Base-by-base conservation (phyloP, 2,797 vertebrate species). In the Syngnathus rostellatus region DNA sequence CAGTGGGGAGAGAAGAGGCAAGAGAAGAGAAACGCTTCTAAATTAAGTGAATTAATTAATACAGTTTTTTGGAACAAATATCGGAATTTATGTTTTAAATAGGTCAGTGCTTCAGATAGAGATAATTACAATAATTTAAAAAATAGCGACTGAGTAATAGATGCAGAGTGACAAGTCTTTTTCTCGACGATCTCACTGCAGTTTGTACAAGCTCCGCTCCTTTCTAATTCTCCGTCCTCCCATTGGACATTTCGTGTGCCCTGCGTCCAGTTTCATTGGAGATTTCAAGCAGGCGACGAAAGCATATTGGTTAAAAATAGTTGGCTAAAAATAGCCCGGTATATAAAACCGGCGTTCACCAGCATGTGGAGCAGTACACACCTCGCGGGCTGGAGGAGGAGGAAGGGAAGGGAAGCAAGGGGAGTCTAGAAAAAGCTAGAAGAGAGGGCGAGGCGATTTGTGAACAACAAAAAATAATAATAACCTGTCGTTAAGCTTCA, bases 251-350 rank as follows among this genome's bases (percentile, higher is more conserved):
- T 3, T 50, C 2, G 8, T 12, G 9, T 37, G 6, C 0, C 8
- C 57, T 58, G 1, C 19, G 41, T 72, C 43, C 45, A 38, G 17
- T 77, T 38, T 65, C 50, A 89, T 88, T 89, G 87, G 85, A 66
- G 39, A 12, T 19, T 0, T 11, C 1, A 10, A 9, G 21, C 38
- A 43, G 66, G 57, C 1, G 68, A 77, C 86, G 86, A 85, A 76
- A 81, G 84, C 82, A 87, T 85, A 88, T 88, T 89, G 86, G 86
- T 84, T 87, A 87, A 87, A 87, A 80, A 82, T 85, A 86, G 85
- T 85, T 72, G 45, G 68, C 86, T 87, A 89, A 88, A 89, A 89
- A 89, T 88, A 88, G 85, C 62, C 1, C 39, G 45, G 83, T 88
- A 87, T 88, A 87, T 85, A 88, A 86, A 59, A 37, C 31, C 40